These are phyloP conservation scores for Talpa occidentalis DNA, from an alignment of 2,113 vertebrate species.

Conservation along the genomic window DNA sequence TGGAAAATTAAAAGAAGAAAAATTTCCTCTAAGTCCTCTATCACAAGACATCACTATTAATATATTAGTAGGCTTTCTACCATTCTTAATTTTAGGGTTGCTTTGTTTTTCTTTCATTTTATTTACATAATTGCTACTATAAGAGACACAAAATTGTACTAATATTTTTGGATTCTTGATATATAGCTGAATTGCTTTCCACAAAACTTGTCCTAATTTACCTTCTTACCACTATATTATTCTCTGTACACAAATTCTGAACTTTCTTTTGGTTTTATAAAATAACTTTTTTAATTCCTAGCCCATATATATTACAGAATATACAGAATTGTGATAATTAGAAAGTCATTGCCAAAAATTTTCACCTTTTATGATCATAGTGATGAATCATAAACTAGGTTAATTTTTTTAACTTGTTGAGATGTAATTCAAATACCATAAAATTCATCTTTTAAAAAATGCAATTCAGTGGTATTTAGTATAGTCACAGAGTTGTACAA, in stretches of 20 bases:
- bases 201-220: slow-evolving; percentile 19
- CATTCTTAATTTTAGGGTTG: not conserved
- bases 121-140: not conserved
- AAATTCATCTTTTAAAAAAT: too few species aligned
- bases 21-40: not conserved
- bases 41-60: not conserved
- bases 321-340: not conserved
- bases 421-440: too few species aligned
- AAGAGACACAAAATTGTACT: not conserved
- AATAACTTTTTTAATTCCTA: not conserved
- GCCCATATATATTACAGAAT: not conserved
- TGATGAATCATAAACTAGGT: slow-evolving; percentile 3
- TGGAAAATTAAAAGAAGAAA: not conserved
- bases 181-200: not conserved
- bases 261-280: slow-evolving; percentile 14
- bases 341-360: not conserved
- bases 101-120: slow-evolving; percentile 9
- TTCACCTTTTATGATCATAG: not conserved
- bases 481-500: not conserved
- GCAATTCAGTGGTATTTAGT: too few species aligned
- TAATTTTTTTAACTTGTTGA: not conserved
- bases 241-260: not conserved
- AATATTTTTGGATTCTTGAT: slow-evolving; percentile 16
- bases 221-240: not conserved
- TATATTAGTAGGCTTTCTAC: not conserved